Percentiles rank a stretch among this genome's conserved stretches.
phyloP scores from a whole-genome alignment of 2,113 vertebrate species.

The Seriola quinqueradiata region DNA sequence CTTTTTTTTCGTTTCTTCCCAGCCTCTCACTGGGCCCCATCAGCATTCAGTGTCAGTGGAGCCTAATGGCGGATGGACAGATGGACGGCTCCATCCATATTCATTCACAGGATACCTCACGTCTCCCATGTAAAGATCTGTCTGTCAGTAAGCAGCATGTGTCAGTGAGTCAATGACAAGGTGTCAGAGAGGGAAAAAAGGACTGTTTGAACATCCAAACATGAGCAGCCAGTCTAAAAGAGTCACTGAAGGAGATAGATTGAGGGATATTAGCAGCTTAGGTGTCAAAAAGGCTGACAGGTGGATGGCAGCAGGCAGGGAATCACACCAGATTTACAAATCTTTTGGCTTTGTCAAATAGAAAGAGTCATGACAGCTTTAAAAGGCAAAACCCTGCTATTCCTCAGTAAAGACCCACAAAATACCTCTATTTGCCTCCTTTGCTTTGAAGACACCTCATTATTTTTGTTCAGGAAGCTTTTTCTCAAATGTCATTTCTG shows the following conservation, averaged over 20 bases:
- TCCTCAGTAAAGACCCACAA: neutral
- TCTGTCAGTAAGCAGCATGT: conserved; percentile 69
- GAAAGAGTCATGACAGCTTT: conserved; percentile 47
- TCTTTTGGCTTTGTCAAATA: conserved; percentile 53
- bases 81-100: conserved; percentile 77
- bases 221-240: conserved; percentile 59
- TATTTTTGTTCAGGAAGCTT: conserved; percentile 29
- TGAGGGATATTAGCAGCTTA: conserved; percentile 66
- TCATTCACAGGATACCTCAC: conserved; percentile 70
- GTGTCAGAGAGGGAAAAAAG: conserved; percentile 54
- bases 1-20: conserved; percentile 50
- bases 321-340: conserved; percentile 68
- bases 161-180: conserved; percentile 69
- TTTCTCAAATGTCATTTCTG: conserved; percentile 27
- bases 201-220: conserved; percentile 59
- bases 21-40: conserved; percentile 28
- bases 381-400: neutral
- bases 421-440: neutral
- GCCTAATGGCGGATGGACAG: conserved; percentile 69
- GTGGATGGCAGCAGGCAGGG: conserved; percentile 68
- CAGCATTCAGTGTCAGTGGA: conserved; percentile 51
- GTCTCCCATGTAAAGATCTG: conserved; percentile 72
- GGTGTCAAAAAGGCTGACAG: conserved; percentile 75
- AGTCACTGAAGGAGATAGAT: conserved; percentile 64
- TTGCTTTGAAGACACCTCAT: neutral